phyloP scores from a whole-genome alignment of 2,113 vertebrate genomes.

The Grammomys dolichurus region DNA sequence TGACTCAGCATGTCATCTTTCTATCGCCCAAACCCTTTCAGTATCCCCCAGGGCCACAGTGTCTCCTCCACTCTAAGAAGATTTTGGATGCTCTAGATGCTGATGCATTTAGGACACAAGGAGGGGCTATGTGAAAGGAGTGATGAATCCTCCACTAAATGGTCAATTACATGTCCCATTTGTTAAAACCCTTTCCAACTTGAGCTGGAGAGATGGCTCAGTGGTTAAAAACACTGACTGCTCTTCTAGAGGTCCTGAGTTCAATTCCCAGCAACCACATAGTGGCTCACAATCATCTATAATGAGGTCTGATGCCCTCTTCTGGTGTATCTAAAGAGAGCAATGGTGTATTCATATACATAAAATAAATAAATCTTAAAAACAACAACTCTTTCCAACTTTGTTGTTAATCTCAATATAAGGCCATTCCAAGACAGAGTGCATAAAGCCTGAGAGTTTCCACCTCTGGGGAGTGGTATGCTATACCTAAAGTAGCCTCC shows the following conservation, averaged over 20 bases:
- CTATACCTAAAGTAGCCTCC: background rate
- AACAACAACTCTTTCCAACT: background rate
- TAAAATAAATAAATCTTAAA: too few species aligned
- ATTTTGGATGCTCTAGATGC: background rate
- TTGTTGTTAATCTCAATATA: background rate
- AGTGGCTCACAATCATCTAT: too few species aligned
- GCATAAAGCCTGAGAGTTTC: background rate
- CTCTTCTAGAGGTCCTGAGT: too few species aligned
- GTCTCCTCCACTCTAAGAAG: background rate
- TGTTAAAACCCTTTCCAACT: background rate
- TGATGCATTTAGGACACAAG: too few species aligned
- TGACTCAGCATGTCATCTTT: background rate
- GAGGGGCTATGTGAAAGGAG: background rate
- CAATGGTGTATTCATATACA: too few species aligned
- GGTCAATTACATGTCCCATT: background rate
- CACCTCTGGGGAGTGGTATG: background rate
- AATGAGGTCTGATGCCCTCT: too few species aligned
- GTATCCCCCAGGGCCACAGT: rapidly evolving
- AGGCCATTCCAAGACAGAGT: too few species aligned
- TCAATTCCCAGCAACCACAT: too few species aligned
- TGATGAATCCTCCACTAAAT: background rate
- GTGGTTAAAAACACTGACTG: too few species aligned
- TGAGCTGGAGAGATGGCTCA: too few species aligned
- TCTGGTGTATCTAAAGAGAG: too few species aligned
- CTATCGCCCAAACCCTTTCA: rapidly evolving